A percentile compares a stretch with the other conserved stretches of the same genome.
Conservation (phyloP, 2,113 vertebrate species). For the Semicossyphus pulcher region DNA sequence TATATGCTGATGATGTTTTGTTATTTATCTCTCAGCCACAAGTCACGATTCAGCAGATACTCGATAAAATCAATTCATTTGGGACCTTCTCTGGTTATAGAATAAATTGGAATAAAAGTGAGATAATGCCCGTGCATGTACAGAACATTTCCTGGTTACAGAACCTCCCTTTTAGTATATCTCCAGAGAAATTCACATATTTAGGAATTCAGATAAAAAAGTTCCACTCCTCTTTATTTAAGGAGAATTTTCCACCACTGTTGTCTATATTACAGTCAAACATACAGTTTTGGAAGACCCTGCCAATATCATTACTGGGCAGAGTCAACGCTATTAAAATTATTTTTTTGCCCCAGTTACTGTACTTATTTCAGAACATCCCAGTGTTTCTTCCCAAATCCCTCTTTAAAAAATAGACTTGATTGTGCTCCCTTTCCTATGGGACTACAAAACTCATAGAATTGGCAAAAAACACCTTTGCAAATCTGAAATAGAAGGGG, state of each 20-base stretch:
- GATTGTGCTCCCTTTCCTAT: neutral
- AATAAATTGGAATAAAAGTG: neutral
- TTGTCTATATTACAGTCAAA: neutral
- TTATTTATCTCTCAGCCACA: neutral
- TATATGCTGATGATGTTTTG: neutral
- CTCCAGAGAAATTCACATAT: neutral
- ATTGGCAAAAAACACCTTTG: neutral
- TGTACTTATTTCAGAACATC: neutral
- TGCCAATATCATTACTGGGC: neutral
- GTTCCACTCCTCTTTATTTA: neutral
- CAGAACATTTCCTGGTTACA: neutral
- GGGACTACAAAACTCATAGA: neutral
- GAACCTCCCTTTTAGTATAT: neutral
- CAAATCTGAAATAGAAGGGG: neutral
- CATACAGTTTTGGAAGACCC: neutral
- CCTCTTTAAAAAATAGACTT: neutral
- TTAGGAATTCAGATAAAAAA: neutral
- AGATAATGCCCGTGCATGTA: neutral
- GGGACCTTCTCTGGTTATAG: neutral
- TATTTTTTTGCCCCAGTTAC: neutral
- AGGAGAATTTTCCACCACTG: neutral
- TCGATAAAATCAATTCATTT: neutral
- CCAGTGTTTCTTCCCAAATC: neutral
- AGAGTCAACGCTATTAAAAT: neutral
- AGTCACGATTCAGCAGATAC: neutral